Conservation (phyloP, 2,113 vertebrate species). For the Hippocampus zosterae region DNA sequence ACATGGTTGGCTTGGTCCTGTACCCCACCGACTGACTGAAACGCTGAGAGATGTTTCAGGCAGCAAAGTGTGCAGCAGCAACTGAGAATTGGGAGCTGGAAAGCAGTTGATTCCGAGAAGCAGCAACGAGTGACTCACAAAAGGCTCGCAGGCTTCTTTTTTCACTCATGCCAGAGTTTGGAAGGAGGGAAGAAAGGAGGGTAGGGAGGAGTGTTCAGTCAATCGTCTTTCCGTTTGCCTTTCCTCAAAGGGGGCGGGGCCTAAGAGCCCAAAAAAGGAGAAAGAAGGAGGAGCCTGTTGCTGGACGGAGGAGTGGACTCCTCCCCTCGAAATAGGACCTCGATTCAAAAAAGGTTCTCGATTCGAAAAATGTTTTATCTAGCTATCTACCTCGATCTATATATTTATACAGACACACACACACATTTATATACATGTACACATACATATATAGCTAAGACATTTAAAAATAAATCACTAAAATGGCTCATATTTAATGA, state of each 20-base stretch:
- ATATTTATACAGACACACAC: no score
- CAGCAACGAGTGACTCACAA: constrained; percentile 1
- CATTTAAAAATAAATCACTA: no score
- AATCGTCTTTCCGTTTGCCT: constrained; percentile 4
- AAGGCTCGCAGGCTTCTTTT: not conserved
- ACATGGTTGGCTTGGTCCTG: constrained; percentile 41
- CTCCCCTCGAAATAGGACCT: not conserved
- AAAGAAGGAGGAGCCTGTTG: constrained; percentile 1
- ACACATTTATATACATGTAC: no score
- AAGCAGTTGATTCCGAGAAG: not conserved
- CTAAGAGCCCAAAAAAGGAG: constrained; percentile 9
- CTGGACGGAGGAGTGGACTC: not conserved
- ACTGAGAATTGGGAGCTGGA: not conserved
- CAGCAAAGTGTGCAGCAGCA: not conserved
- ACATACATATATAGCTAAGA: no score
- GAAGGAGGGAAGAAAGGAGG: not conserved
- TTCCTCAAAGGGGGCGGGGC: constrained; percentile 25
- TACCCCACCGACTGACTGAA: not conserved
- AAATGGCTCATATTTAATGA: no score
- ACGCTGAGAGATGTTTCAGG: not conserved
- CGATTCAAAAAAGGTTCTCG: not conserved
- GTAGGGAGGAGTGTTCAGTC: constrained; percentile 26
- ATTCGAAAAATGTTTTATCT: not conserved
- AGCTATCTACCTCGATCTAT: no score
- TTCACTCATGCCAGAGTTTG: not conserved